Percentiles rank a stretch among this genome's conserved stretches.
phyloP scores from a whole-genome alignment of 2,113 vertebrate species.

The Loxodonta africana region DNA sequence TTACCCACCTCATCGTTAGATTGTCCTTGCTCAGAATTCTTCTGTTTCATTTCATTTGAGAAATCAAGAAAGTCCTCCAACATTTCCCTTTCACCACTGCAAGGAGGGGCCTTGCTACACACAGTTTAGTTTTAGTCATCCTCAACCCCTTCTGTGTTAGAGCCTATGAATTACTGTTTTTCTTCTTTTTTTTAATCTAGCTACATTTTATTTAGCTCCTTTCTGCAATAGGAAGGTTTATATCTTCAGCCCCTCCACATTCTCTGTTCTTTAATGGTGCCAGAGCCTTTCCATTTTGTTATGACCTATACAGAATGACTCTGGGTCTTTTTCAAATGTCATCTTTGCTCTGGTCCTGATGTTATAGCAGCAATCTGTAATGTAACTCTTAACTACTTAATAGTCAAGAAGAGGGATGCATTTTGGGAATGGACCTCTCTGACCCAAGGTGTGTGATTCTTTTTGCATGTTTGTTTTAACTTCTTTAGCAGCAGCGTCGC shows the following conservation, averaged over 20 bases:
- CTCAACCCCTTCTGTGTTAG: background rate
- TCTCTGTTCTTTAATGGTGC: too few relatives aligned
- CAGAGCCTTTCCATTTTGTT: background rate
- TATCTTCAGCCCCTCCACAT: rapidly evolving
- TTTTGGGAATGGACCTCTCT: background rate
- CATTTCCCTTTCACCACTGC: background rate
- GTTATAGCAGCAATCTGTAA: background rate
- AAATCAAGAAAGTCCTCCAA: background rate
- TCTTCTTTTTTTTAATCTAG: background rate
- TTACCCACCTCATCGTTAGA: rapidly evolving
- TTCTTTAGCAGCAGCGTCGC: rapidly evolving
- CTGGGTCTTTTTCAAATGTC: background rate
- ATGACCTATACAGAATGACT: background rate
- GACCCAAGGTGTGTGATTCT: background rate
- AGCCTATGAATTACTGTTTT: background rate
- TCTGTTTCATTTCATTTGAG: background rate
- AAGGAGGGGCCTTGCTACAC: background rate
- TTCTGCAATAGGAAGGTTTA: background rate
- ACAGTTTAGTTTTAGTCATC: background rate
- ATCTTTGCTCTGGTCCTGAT: background rate
- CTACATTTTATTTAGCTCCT: background rate
- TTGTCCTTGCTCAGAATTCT: background rate
- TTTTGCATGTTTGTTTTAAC: background rate
- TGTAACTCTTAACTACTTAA: background rate
- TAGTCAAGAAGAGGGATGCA: background rate